These are phyloP conservation scores for Aptenodytes forsteri DNA, from an alignment of 2,113 vertebrate genomes.

Conservation along the genomic window DNA sequence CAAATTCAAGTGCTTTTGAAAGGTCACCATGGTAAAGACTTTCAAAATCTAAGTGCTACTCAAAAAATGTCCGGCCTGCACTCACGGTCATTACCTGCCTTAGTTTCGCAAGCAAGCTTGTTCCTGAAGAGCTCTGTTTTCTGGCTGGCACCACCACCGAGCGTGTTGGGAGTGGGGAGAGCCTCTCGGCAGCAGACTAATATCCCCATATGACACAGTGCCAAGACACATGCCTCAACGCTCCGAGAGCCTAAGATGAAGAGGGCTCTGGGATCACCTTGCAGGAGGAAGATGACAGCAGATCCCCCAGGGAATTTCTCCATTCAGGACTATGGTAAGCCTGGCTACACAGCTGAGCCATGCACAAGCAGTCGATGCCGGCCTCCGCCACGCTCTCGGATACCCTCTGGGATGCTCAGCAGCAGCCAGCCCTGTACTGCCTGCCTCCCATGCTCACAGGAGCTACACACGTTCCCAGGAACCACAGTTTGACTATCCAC, in stretches of 20 bases:
- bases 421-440: background rate
- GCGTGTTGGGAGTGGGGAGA: background rate
- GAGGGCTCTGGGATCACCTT: background rate
- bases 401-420: background rate
- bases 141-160: background rate
- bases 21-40: background rate
- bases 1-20: background rate
- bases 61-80: background rate
- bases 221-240: accelerated
- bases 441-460: background rate
- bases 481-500: background rate
- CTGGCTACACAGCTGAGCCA: background rate
- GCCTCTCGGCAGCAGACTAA: too few species aligned
- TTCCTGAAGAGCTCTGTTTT: background rate
- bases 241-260: background rate
- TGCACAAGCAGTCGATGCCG: background rate
- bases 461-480: background rate
- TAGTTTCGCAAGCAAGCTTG: background rate
- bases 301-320: background rate
- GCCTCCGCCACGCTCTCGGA: accelerated
- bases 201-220: background rate
- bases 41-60: background rate
- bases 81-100: background rate
- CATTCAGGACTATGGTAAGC: accelerated
- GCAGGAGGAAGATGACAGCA: background rate